These are phyloP conservation scores for Ganaspis brasiliensis DNA, from an alignment of 2,888 invertebrate genomes.

Conservation along the genomic window DNA sequence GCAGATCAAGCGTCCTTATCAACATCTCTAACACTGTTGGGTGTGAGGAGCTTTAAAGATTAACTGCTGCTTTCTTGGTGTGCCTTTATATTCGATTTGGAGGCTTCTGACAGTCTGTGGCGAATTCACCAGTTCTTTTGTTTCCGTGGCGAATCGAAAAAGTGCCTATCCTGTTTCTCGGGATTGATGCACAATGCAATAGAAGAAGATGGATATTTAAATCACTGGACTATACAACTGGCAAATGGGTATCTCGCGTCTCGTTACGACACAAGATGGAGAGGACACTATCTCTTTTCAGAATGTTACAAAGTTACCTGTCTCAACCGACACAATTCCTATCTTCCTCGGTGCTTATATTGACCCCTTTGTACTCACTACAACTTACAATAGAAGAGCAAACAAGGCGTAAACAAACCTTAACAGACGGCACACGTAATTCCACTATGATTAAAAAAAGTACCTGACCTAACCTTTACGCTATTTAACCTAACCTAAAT, in stretches of 20 bases:
- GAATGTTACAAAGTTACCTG: too few species aligned
- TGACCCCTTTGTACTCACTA: background rate
- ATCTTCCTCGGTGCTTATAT: background rate
- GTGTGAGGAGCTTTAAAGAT: conserved; percentile 21
- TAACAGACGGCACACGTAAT: too few species aligned
- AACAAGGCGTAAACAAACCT: too few species aligned
- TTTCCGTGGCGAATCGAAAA: conserved; percentile 51
- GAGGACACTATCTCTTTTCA: too few species aligned
- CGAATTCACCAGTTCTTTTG: conserved; percentile 35
- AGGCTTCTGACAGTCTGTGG: conserved; percentile 38
- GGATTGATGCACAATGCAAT: conserved; percentile 31
- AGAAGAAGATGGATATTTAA: conserved; percentile 33
- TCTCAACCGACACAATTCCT: background rate
- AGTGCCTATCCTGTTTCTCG: background rate
- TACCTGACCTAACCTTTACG: too few species aligned
- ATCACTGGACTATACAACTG: conserved; percentile 38
- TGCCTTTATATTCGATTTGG: conserved; percentile 32
- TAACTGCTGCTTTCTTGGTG: conserved; percentile 8
- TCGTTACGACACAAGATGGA: conserved; percentile 19
- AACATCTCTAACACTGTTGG: background rate
- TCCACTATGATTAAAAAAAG: too few species aligned
- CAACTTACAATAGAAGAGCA: too few species aligned
- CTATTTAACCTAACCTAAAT: too few species aligned
- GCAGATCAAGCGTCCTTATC: too few species aligned
- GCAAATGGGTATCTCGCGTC: conserved; percentile 32